Conservation (phyloP, 2,113 vertebrate genomes). For the Aegithalos caudatus region DNA sequence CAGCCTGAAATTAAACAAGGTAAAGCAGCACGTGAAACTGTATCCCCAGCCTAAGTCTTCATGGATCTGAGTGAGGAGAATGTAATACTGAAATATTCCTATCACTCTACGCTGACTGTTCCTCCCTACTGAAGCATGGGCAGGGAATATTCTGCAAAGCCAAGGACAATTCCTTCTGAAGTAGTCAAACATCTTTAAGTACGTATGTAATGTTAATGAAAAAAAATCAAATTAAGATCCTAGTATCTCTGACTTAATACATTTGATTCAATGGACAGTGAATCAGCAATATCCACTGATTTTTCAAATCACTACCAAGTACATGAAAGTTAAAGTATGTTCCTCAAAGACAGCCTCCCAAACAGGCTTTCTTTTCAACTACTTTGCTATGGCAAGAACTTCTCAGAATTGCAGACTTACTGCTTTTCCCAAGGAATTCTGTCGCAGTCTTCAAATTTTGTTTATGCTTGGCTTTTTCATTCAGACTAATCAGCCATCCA, state of each 20-base stretch:
- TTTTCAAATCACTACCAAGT: background rate
- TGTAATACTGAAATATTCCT: background rate
- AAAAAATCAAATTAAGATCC: background rate
- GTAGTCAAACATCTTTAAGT: background rate
- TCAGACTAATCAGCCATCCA: background rate
- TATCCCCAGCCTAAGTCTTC: background rate
- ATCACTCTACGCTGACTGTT: background rate
- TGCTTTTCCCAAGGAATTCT: background rate
- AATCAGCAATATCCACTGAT: background rate
- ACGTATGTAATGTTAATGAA: background rate
- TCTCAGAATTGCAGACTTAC: background rate
- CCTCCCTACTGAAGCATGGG: background rate
- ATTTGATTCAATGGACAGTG: background rate
- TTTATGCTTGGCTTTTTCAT: background rate
- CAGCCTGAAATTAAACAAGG: background rate
- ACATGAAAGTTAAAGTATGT: background rate
- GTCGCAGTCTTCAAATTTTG: background rate
- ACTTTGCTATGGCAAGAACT: background rate
- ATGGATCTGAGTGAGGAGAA: background rate
- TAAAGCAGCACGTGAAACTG: background rate
- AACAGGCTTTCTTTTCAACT: background rate
- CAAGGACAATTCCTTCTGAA: background rate
- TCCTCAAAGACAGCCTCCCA: background rate
- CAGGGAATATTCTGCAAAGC: background rate
- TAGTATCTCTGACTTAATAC: background rate